Evolutionary conservation across 2,113 vertebrate species (phyloP).

Genomic region (Acanthisitta chloris): DNA sequence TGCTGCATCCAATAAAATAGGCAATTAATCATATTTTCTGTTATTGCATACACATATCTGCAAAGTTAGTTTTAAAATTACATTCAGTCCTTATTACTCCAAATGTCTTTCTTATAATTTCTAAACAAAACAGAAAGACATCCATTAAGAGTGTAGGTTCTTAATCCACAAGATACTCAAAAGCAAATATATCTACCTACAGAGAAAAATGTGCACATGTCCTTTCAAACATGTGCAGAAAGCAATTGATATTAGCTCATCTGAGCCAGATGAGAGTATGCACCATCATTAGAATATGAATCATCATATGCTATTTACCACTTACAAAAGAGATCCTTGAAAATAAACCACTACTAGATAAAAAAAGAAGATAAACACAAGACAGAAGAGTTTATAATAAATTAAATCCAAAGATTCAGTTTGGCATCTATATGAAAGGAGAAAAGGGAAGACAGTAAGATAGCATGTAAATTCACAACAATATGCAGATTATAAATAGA

Average conservation of each 20-base stretch:
- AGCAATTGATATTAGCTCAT: not conserved
- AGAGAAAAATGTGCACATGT: not conserved
- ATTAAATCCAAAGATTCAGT: not conserved
- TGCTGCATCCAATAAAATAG: not conserved
- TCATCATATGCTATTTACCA: not conserved
- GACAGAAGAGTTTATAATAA: not conserved
- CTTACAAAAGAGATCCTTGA: not conserved
- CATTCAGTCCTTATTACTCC: not conserved
- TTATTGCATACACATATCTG: not conserved
- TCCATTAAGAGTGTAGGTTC: not conserved
- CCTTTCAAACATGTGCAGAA: not conserved
- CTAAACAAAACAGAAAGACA: not conserved
- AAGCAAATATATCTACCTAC: not conserved
- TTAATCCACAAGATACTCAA: not conserved
- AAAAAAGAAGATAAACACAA: not conserved
- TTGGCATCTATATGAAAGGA: not conserved
- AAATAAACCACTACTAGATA: not conserved
- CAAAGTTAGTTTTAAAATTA: not conserved
- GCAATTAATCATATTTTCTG: not conserved
- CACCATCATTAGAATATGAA: not conserved
- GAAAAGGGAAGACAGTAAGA: not conserved
- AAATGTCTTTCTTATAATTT: not conserved
- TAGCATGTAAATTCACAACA: not conserved
- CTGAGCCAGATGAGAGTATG: not conserved
- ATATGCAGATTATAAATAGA: not conserved